Evolutionary conservation across 2,888 invertebrate species (phyloP), one percentile per base, ranked within the genome.

Genomic region (Pogonocherus hispidulus): DNA sequence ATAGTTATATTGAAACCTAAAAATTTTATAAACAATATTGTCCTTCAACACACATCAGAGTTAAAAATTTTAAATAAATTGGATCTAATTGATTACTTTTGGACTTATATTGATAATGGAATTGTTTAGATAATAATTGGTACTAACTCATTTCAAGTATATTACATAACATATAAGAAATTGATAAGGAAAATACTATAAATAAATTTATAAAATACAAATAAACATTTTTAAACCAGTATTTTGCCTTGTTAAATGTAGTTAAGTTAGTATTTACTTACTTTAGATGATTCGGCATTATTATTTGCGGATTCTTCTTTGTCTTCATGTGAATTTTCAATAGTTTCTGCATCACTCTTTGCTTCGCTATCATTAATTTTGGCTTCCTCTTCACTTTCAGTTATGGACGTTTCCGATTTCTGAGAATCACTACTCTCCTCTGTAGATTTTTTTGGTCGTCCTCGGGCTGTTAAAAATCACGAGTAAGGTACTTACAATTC

Each of bases 231-330:
- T 8, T 27, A 3, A 27, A 27, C 3, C 8, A 27, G 8, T 8
- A n/a, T n/a, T n/a, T n/a, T n/a, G n/a, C n/a, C n/a, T n/a, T n/a
- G n/a, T n/a, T n/a, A n/a, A n/a, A n/a, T n/a, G n/a, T n/a, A n/a
- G n/a, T n/a, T n/a, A n/a, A n/a, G n/a, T n/a, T n/a, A 27, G 8
- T 5, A 27, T 37, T 1, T 22, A 62, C 70, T 71, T 63, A 78
- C 81, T 70, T 81, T 82, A 62, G 78, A 69, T 54, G 77, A 71
- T 65, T 82, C 81, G 44, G 82, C 83, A 74, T 83, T 83, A 70
- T 84, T 84, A 70, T 84, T 84, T 62, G 79, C 82, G 11, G 78
- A 44, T 67, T 82, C 82, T 41, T 83, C 82, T 71, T 84, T 84
- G 23, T 81, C 82, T 23, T 80, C 81, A 70, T 82, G 80, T 22